phyloP scores from a whole-genome alignment of 2,113 vertebrate genomes.

The Thalassarche chlororhynchos region DNA sequence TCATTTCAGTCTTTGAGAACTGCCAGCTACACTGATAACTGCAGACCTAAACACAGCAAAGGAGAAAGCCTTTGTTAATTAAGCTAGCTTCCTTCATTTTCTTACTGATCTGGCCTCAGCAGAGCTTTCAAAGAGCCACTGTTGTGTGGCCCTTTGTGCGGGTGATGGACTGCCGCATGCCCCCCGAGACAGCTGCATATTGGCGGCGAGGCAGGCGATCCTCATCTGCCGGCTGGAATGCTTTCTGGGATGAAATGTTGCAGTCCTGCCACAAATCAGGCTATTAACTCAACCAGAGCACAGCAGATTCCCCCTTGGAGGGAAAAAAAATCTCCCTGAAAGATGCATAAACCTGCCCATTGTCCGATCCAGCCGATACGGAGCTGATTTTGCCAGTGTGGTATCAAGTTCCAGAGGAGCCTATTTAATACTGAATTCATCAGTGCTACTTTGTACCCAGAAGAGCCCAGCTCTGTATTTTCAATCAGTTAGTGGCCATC shows the following conservation, averaged over 20 bases:
- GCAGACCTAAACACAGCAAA: neutral
- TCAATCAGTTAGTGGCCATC: constrained; percentile 35
- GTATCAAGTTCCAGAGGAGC: neutral
- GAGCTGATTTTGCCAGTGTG: neutral
- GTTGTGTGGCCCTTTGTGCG: neutral
- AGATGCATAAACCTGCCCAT: constrained; percentile 11
- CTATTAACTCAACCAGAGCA: neutral
- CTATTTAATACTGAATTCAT: constrained; percentile 7
- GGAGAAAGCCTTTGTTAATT: constrained; percentile 43
- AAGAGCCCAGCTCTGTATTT: constrained; percentile 20
- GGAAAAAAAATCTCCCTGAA: neutral
- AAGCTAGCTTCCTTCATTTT: neutral
- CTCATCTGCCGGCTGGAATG: neutral
- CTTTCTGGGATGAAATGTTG: neutral
- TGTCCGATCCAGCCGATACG: neutral
- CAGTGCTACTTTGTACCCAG: constrained; percentile 29
- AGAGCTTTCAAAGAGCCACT: neutral
- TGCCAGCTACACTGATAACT: neutral
- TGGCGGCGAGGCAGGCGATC: neutral
- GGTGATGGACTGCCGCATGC: neutral
- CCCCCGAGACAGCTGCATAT: neutral
- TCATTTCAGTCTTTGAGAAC: constrained; percentile 35
- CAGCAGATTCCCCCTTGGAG: neutral
- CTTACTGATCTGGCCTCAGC: neutral
- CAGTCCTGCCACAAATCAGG: neutral